Base-by-base conservation (phyloP, 2,797 vertebrate species). In the Ispidina lecontei region DNA sequence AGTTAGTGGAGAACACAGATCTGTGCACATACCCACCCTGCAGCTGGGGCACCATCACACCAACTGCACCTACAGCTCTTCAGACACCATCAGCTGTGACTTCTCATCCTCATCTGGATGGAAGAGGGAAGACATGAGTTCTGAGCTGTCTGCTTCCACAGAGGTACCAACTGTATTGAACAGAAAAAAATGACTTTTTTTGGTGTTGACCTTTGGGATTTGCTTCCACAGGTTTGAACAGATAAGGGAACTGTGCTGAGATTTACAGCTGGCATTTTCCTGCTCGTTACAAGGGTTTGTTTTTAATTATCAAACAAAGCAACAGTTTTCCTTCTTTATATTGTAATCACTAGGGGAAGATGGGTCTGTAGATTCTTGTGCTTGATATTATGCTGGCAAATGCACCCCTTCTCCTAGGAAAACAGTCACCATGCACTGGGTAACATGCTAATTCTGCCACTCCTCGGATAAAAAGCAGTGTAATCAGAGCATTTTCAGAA, bases 61-160 rank as follows among this genome's bases (percentile, higher is more conserved):
- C 35, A 37, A 64, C 37, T 67, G 37, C 28, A 52, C 46, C 54
- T 29, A 74, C 89, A 89, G 25, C n/a, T 76, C 54, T 71, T 84
- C 33, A 35, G 77, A 63, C 55, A 46, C 9, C 9, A 8, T 47
- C 87, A 68, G 7, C 74, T 87, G 77, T 14, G 41, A 59, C 43
- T 77, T 84, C 67, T 79, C 76, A 56, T 55, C 69, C 8, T 86
- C 84, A 77, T 80, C n/a, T 62, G 5, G 7, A 77, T 80, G 68
- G 91, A 95, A 28, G 54, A 83, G 87, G 75, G 62, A 77, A 82
- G 43, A 89, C 9, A 69, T 72, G 91, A 22, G 72, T 85, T 91
- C 77, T 71, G 28, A 85, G 35, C 7, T 72, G 39, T 52, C 33
- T 90, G 43, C 74, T 83, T 87, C 55, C 47, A 60, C 7, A 80